Percentiles rank a stretch among this genome's conserved stretches.
phyloP scores from a whole-genome alignment of 2,113 vertebrate genomes.

The Jacana jacana region DNA sequence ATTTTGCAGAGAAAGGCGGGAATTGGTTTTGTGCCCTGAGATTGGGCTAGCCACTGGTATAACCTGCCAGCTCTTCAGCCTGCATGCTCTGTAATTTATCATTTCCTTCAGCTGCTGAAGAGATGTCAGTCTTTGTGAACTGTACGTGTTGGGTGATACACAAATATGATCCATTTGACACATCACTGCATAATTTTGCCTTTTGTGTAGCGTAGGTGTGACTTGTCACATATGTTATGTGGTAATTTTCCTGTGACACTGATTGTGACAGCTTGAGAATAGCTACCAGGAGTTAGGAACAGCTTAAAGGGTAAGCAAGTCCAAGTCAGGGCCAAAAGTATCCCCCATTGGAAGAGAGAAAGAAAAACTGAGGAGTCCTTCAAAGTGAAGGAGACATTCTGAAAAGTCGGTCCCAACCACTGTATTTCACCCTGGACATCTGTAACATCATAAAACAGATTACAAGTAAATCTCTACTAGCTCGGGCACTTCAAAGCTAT shows the following conservation, averaged over 20 bases:
- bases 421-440: neutral
- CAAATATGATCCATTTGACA: neutral
- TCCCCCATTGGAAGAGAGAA: neutral
- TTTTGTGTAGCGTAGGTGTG: constrained; percentile 29
- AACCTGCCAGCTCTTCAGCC: neutral
- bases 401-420: neutral
- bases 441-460: neutral
- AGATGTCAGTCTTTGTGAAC: neutral
- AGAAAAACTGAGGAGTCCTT: neutral
- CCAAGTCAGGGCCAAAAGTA: neutral
- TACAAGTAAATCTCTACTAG: neutral
- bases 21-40: neutral
- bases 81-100: neutral
- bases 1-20: neutral
- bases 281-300: neutral
- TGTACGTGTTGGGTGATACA: neutral
- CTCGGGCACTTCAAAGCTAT: neutral
- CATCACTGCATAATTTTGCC: constrained; percentile 27
- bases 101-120: neutral
- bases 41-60: neutral
- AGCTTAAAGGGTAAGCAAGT: neutral
- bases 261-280: constrained; percentile 10
- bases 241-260: constrained; percentile 28
- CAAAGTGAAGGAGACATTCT: neutral
- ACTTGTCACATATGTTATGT: neutral